phyloP scores from a whole-genome alignment of 2,888 invertebrate genomes.

The Phengaris arion region DNA sequence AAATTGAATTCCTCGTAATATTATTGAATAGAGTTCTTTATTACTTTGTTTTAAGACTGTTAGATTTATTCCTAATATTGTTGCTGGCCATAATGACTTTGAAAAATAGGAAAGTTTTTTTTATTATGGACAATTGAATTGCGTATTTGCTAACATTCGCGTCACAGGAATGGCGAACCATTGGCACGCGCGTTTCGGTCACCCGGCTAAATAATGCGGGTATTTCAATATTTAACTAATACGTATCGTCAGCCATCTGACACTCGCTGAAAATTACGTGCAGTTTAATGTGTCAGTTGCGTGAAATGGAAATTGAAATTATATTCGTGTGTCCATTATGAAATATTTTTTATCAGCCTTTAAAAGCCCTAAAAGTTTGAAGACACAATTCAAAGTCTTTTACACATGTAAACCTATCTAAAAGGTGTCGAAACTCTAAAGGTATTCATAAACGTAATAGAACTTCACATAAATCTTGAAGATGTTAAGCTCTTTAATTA shows the following conservation, averaged over 20 bases:
- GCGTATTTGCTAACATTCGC: conserved; percentile 15
- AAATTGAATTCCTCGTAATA: neutral
- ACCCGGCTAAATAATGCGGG: neutral
- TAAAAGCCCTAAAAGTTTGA: neutral
- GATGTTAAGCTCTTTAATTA: neutral
- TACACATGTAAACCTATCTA: neutral
- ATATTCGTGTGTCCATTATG: neutral
- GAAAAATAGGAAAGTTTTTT: neutral
- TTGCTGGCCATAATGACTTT: too few relatives aligned
- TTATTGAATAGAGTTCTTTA: neutral
- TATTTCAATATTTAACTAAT: conserved; percentile 19
- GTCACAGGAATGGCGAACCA: neutral
- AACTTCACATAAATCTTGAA: neutral
- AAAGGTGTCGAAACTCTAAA: neutral
- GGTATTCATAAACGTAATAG: neutral
- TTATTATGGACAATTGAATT: neutral
- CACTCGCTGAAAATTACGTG: conserved; percentile 14
- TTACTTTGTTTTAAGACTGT: neutral
- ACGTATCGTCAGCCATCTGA: neutral
- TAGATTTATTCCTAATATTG: too few relatives aligned
- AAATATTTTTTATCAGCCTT: too few relatives aligned
- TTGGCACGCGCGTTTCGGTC: conserved; percentile 8
- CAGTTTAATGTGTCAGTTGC: neutral
- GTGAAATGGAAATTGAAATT: conserved; percentile 11
- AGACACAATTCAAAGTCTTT: neutral